phyloP scores from a whole-genome alignment of 2,888 invertebrate genomes.

The Aquatica leii region DNA sequence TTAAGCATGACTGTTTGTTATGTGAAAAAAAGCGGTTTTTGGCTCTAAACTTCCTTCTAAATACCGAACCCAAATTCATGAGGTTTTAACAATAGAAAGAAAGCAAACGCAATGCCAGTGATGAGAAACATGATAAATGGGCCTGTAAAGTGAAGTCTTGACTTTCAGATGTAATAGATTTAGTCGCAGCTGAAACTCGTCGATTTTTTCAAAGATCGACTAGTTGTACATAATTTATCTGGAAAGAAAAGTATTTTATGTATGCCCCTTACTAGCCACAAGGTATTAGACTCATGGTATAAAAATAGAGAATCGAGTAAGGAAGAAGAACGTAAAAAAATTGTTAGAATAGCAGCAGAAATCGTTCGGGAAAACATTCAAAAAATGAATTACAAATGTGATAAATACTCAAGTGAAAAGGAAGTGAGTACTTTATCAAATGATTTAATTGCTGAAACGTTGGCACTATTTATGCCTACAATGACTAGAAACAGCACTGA shows the following conservation, averaged over 20 bases:
- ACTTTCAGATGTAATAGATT: background rate
- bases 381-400: background rate
- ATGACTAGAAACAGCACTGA: background rate
- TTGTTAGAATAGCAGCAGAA: conserved; percentile 5
- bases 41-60: background rate
- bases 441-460: conserved; percentile 1
- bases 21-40: conserved; percentile 1
- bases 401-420: background rate
- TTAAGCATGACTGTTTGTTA: conserved; percentile 7
- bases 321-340: conserved; percentile 1
- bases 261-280: no score
- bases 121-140: background rate
- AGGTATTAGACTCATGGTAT: no score
- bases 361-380: no score
- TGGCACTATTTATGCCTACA: conserved; percentile 1
- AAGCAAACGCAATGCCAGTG: conserved; percentile 1
- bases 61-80: background rate
- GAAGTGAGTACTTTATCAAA: background rate
- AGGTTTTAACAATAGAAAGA: background rate
- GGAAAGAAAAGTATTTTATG: no score
- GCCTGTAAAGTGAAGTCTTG: background rate
- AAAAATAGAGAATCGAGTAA: background rate
- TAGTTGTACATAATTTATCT: no score
- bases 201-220: conserved; percentile 1
- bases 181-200: background rate